Base-by-base conservation (phyloP, 2,113 vertebrate species). In the Silurus meridionalis region DNA sequence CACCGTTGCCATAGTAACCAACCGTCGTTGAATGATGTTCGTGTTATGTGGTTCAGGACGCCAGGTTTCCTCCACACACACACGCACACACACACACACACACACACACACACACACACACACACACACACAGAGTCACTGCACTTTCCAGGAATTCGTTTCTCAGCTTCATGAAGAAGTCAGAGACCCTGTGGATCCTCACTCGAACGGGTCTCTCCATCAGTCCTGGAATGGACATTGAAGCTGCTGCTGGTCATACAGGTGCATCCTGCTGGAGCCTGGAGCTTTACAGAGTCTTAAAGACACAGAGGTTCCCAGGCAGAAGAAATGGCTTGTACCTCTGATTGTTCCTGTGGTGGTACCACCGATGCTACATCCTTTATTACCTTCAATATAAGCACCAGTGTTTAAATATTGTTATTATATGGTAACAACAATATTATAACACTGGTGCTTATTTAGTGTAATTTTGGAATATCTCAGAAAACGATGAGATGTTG, bases 241-340 rank as follows among this genome's bases (percentile, higher is more conserved):
- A 23, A 48, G 64, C 74, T 57, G 78, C 85, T 80, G 83, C 53
- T 82, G 83, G 61, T 28, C 81, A 74, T 84, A 79, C 90, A 91
- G 90, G 91, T 91, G 91, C 85, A 74, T 67, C 48, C 61, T 72
- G 58, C 66, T 37, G 37, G 69, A 69, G 64, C 72, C 23, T 57
- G 79, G 79, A 37, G 57, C 80, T 87, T 87, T 87, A 86, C 61
- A 77, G 60, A 69, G 82, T n/a, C 84, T 88, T 77, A 88, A 83
- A 86, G 64, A 83, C 81, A 74, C 88, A 87, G 82, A 75, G 69
- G 52, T 53, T 77, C 28, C 72, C 80, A 69, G 48, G 19, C 61
- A 75, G 67, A 28, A 50, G 63, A 46, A 46, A 52, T 84, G 46
- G 64, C 37, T 46, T 58, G 25, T 19, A 80, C 15, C 55, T 28